Base-by-base conservation (phyloP, 2,113 vertebrate species). In the Ammodytes marinus region DNA sequence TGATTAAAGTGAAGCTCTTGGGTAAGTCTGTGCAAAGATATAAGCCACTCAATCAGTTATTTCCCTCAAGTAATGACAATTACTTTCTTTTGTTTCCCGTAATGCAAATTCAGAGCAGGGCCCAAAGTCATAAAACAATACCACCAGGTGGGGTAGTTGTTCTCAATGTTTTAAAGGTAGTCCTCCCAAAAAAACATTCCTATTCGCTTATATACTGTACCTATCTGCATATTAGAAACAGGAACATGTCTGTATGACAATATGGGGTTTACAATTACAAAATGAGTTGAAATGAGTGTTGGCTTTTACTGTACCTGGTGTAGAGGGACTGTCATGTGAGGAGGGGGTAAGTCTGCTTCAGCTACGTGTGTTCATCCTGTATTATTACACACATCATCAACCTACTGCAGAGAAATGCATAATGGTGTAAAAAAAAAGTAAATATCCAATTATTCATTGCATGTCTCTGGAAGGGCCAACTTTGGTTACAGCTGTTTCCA, bases 131-230 rank as follows among this genome's bases (percentile, higher is more conserved):
- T 39, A 19, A 27, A 61, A 37, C 10, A 1, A 12, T 19, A 45
- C 68, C 80, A 82, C 43, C 10, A 85, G 70, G 70, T 67, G 82
- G 82, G 37, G 74, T 63, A 39, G 6, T 79, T 60, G 71, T 82
- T 72, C n/a, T 42, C 15, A 53, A 7, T 12, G 50, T 58, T 71
- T 66, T 43, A 55, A 49, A 50, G 6, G 12, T 9, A 42, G 39
- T 64, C 10, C 13, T 61, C 17, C 6, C 27, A 27, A 6, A 12
- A 68, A 40, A 10, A 5, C n/a, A 64, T 40, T 67, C 10, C 2
- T 49, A 47, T 4, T 27, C 27, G 0, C 1, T 35, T 3, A 27
- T 27, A 13, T 35, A 43, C n/a, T 52, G 37, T 35, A 50, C 15
- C 2, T n/a, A 14, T n/a, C 13, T 54, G 40, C 49, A n/a, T 46